Base-by-base conservation (phyloP, 1,140 invertebrate genomes). In the Ips typographus region DNA sequence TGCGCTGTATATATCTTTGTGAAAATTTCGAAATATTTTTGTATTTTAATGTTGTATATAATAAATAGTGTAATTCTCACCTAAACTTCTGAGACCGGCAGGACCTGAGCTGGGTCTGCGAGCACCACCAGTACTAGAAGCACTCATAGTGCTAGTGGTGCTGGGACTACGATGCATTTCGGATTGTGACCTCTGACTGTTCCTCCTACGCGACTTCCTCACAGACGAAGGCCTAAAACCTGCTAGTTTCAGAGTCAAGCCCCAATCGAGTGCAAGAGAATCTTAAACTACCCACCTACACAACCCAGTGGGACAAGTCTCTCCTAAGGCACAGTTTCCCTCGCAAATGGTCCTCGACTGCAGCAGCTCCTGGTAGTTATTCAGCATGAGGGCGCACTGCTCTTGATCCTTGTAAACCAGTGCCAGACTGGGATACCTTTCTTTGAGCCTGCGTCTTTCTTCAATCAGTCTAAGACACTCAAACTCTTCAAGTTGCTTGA, bases 401-500 rank as follows among this genome's bases (percentile, higher is more conserved):
- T 90, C 85, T 52, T 90, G 85, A 78, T 97, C 94, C 49, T 85
- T 84, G 71, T 88, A 85, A 2, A 88, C 82, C 49, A 94, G 82
- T 1, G 91, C 90, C 57, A 90, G 83, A 58, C 89, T 91, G 1
- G 93, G 93, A 79, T 90, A 96, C 39, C 92, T 87, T 77, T 94
- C 91, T 75, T 91, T 90, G 63, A 97, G 80, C 65, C 94, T 85
- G 70, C 89, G 85, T 51, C 94, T 84, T 80, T 95, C 94, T 63
- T 95, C 91, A 65, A 86, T 77, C 42, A 98, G 82, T 75, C 89
- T 88, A 73, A 89, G 90, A 40, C 87, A 87, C 81, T 98, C 94
- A 80, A 95, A 98, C 73, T 95, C 93, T 77, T 94, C 92, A 42
- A 98, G 85, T 81, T 98, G 96, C 73, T 90, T 89, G 77, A 96